These are phyloP conservation scores for Poecilia picta DNA, from an alignment of 2,797 vertebrate species.

Conservation along the genomic window DNA sequence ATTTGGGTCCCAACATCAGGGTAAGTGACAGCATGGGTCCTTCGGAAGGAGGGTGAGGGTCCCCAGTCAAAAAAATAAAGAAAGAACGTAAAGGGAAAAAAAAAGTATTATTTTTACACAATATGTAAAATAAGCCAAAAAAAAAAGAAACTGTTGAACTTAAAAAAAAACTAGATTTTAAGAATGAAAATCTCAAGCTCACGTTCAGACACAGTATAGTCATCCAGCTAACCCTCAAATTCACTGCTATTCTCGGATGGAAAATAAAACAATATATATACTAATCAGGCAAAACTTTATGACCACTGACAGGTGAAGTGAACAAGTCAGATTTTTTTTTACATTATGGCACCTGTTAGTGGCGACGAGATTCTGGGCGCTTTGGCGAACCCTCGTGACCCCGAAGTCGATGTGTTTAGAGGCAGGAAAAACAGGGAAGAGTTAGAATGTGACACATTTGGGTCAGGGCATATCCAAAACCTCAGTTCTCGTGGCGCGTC, in stretches of 20 bases:
- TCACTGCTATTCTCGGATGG: not conserved
- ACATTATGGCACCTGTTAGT: not conserved
- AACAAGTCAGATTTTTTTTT: not conserved
- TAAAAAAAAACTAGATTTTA: not conserved
- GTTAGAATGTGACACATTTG: not conserved
- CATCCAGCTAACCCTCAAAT: not conserved
- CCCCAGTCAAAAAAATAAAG: not conserved
- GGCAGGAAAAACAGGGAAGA: not conserved
- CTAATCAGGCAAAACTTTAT: not conserved
- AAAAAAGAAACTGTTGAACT: not conserved
- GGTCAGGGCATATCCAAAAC: not conserved
- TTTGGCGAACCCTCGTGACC: not conserved
- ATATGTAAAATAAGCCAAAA: not conserved
- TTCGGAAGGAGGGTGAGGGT: not conserved
- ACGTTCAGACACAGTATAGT: not conserved
- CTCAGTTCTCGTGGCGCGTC: not conserved
- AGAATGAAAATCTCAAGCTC: not conserved
- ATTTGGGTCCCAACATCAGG: constrained; percentile 47
- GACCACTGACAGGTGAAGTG: not conserved
- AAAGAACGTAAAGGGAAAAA: not conserved
- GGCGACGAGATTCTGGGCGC: not conserved
- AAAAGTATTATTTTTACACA: not conserved
- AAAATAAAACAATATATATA: not conserved
- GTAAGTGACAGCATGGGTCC: constrained; percentile 22
- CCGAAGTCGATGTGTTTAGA: not conserved